A percentile compares a stretch with the other conserved stretches of the same genome.
phyloP scores from a whole-genome alignment of 2,113 vertebrate species.

The Ascaphus truei region DNA sequence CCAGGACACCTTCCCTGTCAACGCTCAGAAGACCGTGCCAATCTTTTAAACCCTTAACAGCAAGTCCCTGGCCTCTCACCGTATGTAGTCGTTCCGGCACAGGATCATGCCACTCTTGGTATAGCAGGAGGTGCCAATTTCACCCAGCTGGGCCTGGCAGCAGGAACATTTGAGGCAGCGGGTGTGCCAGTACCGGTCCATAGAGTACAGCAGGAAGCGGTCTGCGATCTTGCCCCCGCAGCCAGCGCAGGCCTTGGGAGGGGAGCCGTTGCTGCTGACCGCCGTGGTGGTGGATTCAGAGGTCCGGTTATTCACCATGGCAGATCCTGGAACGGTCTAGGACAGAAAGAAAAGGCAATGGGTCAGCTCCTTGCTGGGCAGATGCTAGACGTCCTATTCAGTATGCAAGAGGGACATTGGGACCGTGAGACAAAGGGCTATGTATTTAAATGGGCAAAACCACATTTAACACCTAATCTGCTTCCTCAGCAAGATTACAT shows the following conservation, averaged over 20 bases:
- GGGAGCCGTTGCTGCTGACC: slow-evolving; percentile 48
- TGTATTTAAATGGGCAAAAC: not conserved
- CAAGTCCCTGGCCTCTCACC: slow-evolving; percentile 42
- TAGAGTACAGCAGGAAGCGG: slow-evolving; percentile 74
- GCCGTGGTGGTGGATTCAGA: slow-evolving; percentile 57
- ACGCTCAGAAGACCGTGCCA: too few species aligned
- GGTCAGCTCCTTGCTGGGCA: not conserved
- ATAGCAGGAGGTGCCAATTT: slow-evolving; percentile 75
- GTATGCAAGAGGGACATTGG: not conserved
- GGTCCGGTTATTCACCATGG: slow-evolving; percentile 67
- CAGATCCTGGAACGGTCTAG: not conserved
- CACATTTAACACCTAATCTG: too few species aligned
- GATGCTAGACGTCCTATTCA: not conserved
- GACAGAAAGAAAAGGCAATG: not conserved
- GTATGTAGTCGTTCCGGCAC: slow-evolving; percentile 74
- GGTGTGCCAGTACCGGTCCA: slow-evolving; percentile 76
- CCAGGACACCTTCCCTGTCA: too few species aligned
- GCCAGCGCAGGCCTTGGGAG: slow-evolving; percentile 58
- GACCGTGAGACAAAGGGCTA: not conserved
- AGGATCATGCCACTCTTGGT: slow-evolving; percentile 77
- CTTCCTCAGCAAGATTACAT: too few species aligned
- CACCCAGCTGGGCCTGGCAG: slow-evolving; percentile 73
- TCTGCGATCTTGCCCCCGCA: slow-evolving; percentile 67
- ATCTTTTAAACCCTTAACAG: too few species aligned
- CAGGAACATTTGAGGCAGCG: slow-evolving; percentile 73